Evolutionary conservation across 2,888 invertebrate species (phyloP), one percentile per base, ranked within the genome.

Genomic region (Chymomyza procnemis): DNA sequence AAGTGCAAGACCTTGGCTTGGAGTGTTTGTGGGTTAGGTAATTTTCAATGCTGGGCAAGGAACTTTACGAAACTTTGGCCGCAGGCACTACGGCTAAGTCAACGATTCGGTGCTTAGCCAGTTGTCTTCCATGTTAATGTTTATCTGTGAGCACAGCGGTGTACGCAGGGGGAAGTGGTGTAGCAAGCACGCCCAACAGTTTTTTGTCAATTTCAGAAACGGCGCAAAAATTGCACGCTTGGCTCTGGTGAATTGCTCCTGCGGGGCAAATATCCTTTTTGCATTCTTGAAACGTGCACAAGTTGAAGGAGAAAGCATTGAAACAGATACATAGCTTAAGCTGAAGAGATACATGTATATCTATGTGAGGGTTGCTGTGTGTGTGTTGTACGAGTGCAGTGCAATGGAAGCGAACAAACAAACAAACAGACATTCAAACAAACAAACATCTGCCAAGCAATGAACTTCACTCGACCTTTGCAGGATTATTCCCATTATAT

Each of bases 121-220:
- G 52, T 67, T 66, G 70, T 66, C 60, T 78, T 73, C 69, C 70
- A 73, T 83, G 85, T 82, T 85, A 85, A 85, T 82, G 85, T 69
- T 73, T 74, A 72, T 54, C 62, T 70, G 22, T 3, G 26, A 18
- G 9, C 52, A 18, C 47, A 47, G n/a, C 0, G 4, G 47, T n/a
- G n/a, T 16, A 1, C 47, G 14, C 21, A 12, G 55, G 54, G 19
- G 2, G 19, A 4, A 4, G 19, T 19, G 73, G 66, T 64, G 72
- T 46, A 12, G 60, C 54, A 48, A 61, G 56, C 67, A 71, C 73
- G 74, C 69, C 75, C 78, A 71, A 64, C 66, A 67, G 70, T 67
- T 74, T 80, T 85, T 85, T 83, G 83, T 85, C 85, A 80, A 85
- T 82, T 83, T 76, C 76, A 66, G 74, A 76, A 50, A 50, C 50